Base-by-base conservation (phyloP, 2,888 invertebrate species). In the Punctoribates punctum region DNA sequence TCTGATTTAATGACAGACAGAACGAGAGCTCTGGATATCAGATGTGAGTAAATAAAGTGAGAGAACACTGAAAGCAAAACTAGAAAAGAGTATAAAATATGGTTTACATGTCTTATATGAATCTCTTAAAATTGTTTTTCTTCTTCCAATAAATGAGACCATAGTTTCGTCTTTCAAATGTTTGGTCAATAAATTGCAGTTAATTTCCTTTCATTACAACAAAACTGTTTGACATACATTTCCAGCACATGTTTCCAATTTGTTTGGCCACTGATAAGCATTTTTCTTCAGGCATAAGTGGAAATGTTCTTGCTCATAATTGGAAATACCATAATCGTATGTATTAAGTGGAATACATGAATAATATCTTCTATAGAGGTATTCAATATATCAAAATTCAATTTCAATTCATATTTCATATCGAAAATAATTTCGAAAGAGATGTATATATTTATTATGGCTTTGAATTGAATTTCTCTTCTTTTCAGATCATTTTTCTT, bases 1-100 rank as follows among this genome's bases (percentile, higher is more conserved):
- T 60, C n/a, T 60, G 27, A 27, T 20, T 60, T 60, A 60, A 60
- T 60, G 60, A 25, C 27, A 60, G 60, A 60, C 9, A 25, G 60
- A 60, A 60, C 11, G 23, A 9, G 11, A 60, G 15, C 34, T 34
- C 34, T 34, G 34, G 34, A 34, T 34, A 34, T 34, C 34, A 34
- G 51, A 51, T 51, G 20, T 20, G 51, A 51, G n/a, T n/a, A 51
- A 51, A 51, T 51, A n/a, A 13, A 51, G 13, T 8, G 20, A n/a
- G 17, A n/a, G 20, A 17, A 51, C 6, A 17, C 4, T n/a, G 51
- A 51, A 13, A 8, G 5, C 51, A 13, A 51, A 51, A n/a, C 20
- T 51, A 51, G 17, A n/a, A 51, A 34, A 34, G 34, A 6, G 34
- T 34, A 34, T 34, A 27, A 60, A 60, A 60, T 60, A 60, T 20